Evolutionary conservation across 2,888 invertebrate species (phyloP).

Genomic region (Rutpela maculata): DNA sequence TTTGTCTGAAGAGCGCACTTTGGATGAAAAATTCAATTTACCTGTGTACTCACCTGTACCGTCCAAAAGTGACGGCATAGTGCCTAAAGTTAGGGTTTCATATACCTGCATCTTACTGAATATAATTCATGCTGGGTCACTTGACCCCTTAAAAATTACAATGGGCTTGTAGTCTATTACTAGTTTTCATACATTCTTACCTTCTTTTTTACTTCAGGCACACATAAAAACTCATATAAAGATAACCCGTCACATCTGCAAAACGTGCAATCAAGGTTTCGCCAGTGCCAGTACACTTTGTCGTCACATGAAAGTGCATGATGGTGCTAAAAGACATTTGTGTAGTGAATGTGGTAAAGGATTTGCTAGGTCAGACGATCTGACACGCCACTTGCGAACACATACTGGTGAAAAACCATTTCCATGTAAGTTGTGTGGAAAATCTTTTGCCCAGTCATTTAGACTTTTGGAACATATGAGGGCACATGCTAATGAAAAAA

Average conservation of each 20-base stretch:
- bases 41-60: too few species aligned
- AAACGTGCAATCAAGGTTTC: slow-evolving; percentile 72
- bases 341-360: slow-evolving; percentile 73
- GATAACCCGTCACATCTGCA: slow-evolving; percentile 66
- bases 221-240: slow-evolving; percentile 65
- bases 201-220: slow-evolving; percentile 35
- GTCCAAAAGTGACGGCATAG: too few species aligned
- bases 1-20: too few species aligned
- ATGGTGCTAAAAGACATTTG: slow-evolving; percentile 69
- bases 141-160: too few species aligned
- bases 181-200: background rate
- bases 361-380: slow-evolving; percentile 71
- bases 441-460: slow-evolving; percentile 68
- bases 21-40: too few species aligned
- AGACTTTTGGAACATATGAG: slow-evolving; percentile 70
- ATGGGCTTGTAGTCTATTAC: too few species aligned
- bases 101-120: too few species aligned
- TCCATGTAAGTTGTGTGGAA: slow-evolving; percentile 71
- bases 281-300: slow-evolving; percentile 73
- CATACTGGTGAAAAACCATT: slow-evolving; percentile 74
- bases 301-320: slow-evolving; percentile 70
- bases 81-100: too few species aligned
- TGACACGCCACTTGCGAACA: slow-evolving; percentile 70
- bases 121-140: too few species aligned
- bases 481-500: slow-evolving; percentile 71